These are phyloP conservation scores for Trichosurus vulpecula DNA, from an alignment of 2,797 vertebrate species.

Conservation along the genomic window DNA sequence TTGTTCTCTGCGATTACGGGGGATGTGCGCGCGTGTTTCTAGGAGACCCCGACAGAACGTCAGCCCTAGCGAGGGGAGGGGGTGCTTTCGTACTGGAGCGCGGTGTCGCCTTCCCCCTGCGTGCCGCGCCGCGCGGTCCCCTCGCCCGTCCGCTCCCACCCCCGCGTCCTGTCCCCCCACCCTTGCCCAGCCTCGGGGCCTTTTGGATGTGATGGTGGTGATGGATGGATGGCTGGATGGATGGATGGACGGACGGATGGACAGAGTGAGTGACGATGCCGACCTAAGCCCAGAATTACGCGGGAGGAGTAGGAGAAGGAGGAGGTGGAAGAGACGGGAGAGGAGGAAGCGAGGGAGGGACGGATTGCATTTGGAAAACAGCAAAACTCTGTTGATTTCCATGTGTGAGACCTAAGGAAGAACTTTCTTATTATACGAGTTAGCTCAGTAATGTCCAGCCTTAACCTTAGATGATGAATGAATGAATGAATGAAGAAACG, in stretches of 20 bases:
- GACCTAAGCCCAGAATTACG: neutral
- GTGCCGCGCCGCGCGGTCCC: slow-evolving; percentile 16
- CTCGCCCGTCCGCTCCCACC: neutral
- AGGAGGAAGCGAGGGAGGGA: neutral
- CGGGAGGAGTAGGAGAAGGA: too few species aligned
- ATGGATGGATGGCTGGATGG: too few species aligned
- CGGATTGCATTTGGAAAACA: neutral
- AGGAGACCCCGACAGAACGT: too few species aligned
- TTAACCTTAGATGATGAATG: neutral
- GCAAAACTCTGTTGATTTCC: neutral
- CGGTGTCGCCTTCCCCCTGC: neutral
- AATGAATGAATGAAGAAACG: neutral
- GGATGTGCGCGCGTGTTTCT: too few species aligned
- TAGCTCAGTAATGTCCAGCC: neutral
- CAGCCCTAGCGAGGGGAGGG: neutral
- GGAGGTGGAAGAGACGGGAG: too few species aligned
- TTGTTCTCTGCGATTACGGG: too few species aligned
- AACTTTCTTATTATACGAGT: neutral
- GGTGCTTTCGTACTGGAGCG: neutral
- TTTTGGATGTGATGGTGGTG: neutral
- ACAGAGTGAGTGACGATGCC: neutral
- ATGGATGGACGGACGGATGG: too few species aligned
- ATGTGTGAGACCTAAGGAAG: neutral
- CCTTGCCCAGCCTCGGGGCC: neutral
- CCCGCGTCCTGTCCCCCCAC: neutral